Evolutionary conservation across 2,888 invertebrate genomes (phyloP), one percentile per base, ranked within the genome.

Genomic region (Eupithecia tripunctaria): DNA sequence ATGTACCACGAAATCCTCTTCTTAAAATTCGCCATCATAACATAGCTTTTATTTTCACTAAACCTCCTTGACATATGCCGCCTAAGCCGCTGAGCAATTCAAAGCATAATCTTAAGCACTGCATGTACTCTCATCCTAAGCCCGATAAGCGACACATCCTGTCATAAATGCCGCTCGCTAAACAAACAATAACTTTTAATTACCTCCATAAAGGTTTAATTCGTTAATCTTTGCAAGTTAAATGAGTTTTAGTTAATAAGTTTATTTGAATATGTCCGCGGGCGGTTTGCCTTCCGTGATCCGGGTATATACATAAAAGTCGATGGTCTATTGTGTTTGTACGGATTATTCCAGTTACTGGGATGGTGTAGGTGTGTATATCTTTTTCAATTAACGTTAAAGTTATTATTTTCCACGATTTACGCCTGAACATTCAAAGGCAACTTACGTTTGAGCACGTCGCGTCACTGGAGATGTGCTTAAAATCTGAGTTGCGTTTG

Each of bases 171-270:
- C 56, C 56, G 25, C 25, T 14, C 56, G 25, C 25, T 12, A 21
- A 51, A 36, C 32, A 21, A 67, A 67, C 60, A 60, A 60, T 60
- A 59, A 68, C 60, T 68, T 41, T 38, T 60, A 68, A 68, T 60
- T 60, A 60, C 68, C 60, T 41, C 18, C 27, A 25, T 41, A 60
- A 21, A 60, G 60, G 60, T 41, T 41, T n/a, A n/a, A 59, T 67
- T 56, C 21, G 67, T 68, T 68, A 60, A 60, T 60, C 68, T 68
- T 68, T 60, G 60, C 12, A 41, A 29, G 41, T 21, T 56, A 56
- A 56, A 56, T 3, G 60, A 60, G 27, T 60, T 29, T 21, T 15
- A 60, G 60, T 29, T 29, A 60, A 60, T 60, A 60, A 18, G 18
- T 15, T 29, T 60, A 18, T 60, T 60, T 60, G 15, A 27, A 29